phyloP scores from a whole-genome alignment of 2,888 invertebrate genomes.

The Amitus sp. region DNA sequence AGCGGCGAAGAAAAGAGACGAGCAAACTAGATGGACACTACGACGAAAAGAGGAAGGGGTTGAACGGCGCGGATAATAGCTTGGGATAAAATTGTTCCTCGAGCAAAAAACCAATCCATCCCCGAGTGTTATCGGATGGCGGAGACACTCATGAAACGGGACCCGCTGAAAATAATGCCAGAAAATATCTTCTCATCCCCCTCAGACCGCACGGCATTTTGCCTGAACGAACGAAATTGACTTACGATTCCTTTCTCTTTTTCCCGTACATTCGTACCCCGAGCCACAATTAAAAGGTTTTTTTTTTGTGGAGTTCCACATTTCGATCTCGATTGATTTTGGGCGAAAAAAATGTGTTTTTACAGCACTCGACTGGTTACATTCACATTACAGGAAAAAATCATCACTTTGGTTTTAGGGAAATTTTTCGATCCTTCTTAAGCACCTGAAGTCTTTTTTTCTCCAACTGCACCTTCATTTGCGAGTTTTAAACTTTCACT shows the following conservation, averaged over 20 bases:
- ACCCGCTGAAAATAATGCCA: conserved; percentile 21
- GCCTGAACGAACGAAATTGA: conserved; percentile 8
- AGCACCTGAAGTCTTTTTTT: too few relatives aligned
- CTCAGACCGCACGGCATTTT: conserved; percentile 7
- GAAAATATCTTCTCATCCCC: conserved; percentile 14
- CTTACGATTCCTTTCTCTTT: not conserved
- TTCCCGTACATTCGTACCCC: conserved; percentile 2
- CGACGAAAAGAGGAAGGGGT: conserved; percentile 15
- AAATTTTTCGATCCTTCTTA: too few relatives aligned
- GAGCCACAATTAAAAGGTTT: conserved; percentile 1
- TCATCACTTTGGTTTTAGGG: too few relatives aligned
- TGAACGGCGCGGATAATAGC: conserved; percentile 52
- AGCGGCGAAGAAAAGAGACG: conserved; percentile 21
- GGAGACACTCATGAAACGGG: conserved; percentile 48
- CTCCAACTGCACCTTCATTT: too few relatives aligned
- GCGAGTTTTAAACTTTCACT: too few relatives aligned
- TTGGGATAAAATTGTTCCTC: conserved; percentile 58
- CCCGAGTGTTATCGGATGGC: conserved; percentile 57
- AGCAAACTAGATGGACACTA: conserved; percentile 7
- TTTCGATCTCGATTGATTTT: too few relatives aligned
- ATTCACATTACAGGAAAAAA: too few relatives aligned
- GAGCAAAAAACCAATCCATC: conserved; percentile 59
- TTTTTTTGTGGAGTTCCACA: too few relatives aligned
- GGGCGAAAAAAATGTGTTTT: too few relatives aligned
- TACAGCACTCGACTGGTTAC: too few relatives aligned